Evolutionary conservation across 2,113 vertebrate genomes (phyloP), one percentile per base, ranked within the genome.

Genomic region (Cranoglanis bouderius): DNA sequence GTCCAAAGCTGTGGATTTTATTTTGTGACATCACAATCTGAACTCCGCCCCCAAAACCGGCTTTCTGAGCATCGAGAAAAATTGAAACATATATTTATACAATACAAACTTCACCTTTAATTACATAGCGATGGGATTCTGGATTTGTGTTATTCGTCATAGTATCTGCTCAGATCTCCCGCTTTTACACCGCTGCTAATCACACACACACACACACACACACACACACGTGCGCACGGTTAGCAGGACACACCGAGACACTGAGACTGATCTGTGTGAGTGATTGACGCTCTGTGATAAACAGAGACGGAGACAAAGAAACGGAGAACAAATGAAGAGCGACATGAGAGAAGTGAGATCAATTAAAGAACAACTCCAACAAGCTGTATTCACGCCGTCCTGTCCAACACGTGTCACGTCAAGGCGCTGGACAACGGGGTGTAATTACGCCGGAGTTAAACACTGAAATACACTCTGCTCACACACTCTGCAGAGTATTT

Each of bases 81-180:
- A 29, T 26, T 63, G 29, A 29, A 63, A n/a, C 29, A 53, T 53
- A 53, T 53, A 53, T 4, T 18, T 55, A n/a, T 19, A 19, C 53
- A 55, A 19, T 55, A 18, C 53, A 55, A 19, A 16, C 53, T 18
- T 19, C 26, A 14, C 26, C 12, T 65, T 10, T 65, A 32, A 32
- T 16, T 6, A 35, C 14, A 10, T 29, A 65, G 61, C 57, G 1
- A 59, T 59, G 57, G 59, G n/a, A 63, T 63, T 63, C 14, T 67
- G 63, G 29, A 65, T 29, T 65, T 65, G 65, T 57, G 29, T 38
- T 85, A 88, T 88, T 87, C 88, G 74, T 74, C 53, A 75, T 63
- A 81, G 61, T 53, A 85, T 85, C 82, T 81, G 85, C 72, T 40
- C 40, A 86, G 84, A 88, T 81, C 86, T 49, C 29, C 38, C 16